A percentile compares a stretch with the other conserved stretches of the same genome.
phyloP scores from a whole-genome alignment of 2,888 invertebrate genomes.

The Bimastos eiseni region DNA sequence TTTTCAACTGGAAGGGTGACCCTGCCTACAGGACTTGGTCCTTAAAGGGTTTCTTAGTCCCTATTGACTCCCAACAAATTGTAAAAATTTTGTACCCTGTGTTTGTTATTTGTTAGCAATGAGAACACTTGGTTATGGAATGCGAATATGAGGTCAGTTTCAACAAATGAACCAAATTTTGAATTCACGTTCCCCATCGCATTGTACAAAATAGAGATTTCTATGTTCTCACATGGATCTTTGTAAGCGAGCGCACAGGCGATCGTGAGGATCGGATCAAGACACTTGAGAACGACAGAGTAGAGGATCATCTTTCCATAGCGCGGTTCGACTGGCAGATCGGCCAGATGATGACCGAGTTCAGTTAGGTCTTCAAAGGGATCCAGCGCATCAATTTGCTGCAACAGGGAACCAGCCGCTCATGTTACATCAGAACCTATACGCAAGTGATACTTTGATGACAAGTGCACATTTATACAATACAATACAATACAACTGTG shows the following conservation, averaged over 20 bases:
- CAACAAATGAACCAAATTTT: too few relatives aligned
- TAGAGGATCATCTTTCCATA: conserved; percentile 89
- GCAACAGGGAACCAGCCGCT: conserved; percentile 49
- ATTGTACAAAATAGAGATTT: neutral
- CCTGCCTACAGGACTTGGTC: too few relatives aligned
- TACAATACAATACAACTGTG: too few relatives aligned
- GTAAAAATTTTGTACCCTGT: too few relatives aligned
- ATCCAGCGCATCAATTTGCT: conserved; percentile 83
- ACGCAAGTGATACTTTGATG: neutral
- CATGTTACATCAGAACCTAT: neutral
- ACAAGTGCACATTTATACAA: neutral
- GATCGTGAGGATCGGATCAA: conserved; percentile 88
- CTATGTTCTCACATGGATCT: conserved; percentile 65
- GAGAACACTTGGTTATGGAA: too few relatives aligned
- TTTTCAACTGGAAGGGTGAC: too few relatives aligned
- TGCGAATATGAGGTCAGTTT: too few relatives aligned
- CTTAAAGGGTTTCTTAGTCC: too few relatives aligned
- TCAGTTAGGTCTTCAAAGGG: conserved; percentile 83
- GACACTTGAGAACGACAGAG: conserved; percentile 84
- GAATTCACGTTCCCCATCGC: too few relatives aligned
- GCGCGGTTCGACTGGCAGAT: conserved; percentile 87
- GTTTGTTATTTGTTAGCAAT: too few relatives aligned
- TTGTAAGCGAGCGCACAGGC: conserved; percentile 81
- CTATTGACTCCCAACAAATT: too few relatives aligned
- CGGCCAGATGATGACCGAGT: conserved; percentile 84